Evolutionary conservation across 2,113 vertebrate species (phyloP).

Genomic region (Nycticorax nycticorax): DNA sequence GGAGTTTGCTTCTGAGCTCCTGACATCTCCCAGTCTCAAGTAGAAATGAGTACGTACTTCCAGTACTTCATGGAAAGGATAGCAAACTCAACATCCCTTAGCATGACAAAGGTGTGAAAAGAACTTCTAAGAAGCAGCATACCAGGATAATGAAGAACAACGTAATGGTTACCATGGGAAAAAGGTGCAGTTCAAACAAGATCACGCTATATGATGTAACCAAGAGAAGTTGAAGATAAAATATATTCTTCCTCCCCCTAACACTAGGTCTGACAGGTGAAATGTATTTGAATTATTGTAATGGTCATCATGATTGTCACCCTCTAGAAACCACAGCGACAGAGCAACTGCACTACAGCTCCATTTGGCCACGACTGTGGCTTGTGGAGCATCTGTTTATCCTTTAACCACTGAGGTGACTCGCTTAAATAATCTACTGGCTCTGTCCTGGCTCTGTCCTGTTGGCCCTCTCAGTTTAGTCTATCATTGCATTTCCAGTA

Average conservation of each 20-base stretch:
- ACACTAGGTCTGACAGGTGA: background rate
- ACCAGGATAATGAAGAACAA: slow-evolving; percentile 34
- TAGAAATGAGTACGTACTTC: slow-evolving; percentile 16
- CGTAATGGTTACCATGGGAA: background rate
- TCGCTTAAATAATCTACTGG: slow-evolving; percentile 46
- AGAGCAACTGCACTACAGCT: background rate
- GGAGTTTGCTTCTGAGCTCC: background rate
- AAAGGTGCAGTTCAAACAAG: slow-evolving; percentile 55
- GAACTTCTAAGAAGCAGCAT: background rate
- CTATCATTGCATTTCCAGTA: background rate
- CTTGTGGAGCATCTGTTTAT: slow-evolving; percentile 32
- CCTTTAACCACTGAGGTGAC: slow-evolving; percentile 19
- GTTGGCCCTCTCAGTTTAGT: slow-evolving; percentile 29
- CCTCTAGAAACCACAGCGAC: background rate
- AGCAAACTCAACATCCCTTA: background rate
- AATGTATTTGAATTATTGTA: background rate
- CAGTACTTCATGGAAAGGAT: background rate
- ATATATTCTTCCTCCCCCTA: background rate
- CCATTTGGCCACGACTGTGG: background rate
- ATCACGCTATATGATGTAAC: background rate
- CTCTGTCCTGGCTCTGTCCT: slow-evolving; percentile 46
- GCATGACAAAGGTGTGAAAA: background rate
- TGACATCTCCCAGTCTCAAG: background rate
- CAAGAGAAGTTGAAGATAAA: background rate
- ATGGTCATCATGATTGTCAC: background rate